phyloP scores from a whole-genome alignment of 2,888 invertebrate species.

The Thumatha senex region DNA sequence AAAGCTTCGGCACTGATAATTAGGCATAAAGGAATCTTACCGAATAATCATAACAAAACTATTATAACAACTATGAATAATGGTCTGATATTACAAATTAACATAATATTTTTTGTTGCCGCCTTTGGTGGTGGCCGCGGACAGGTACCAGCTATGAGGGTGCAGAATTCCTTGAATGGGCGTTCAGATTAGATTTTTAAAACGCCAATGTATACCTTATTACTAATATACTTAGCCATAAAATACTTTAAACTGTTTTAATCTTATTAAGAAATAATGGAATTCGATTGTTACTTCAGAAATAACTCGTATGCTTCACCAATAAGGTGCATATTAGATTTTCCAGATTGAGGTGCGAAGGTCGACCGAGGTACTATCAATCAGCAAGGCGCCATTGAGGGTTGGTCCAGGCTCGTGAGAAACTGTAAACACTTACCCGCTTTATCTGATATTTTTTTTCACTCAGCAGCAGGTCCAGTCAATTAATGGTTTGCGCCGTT shows the following conservation, averaged over 20 bases:
- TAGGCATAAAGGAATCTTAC: slow-evolving; percentile 63
- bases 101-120: slow-evolving; percentile 79
- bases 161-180: slow-evolving; percentile 82
- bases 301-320: slow-evolving; percentile 29
- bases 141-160: slow-evolving; percentile 81
- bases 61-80: slow-evolving; percentile 79
- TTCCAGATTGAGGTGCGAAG: slow-evolving; percentile 60
- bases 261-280: slow-evolving; percentile 40
- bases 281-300: slow-evolving; percentile 17
- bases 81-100: slow-evolving; percentile 76
- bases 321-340: slow-evolving; percentile 42
- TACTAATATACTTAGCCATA: slow-evolving; percentile 10
- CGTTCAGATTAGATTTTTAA: slow-evolving; percentile 40
- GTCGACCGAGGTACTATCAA: slow-evolving; percentile 76
- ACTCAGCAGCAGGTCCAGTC: slow-evolving; percentile 77
- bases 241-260: slow-evolving; percentile 24
- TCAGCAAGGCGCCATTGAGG: slow-evolving; percentile 83
- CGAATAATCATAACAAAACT: slow-evolving; percentile 80
- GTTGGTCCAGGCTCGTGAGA: slow-evolving; percentile 80
- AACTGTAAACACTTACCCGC: slow-evolving; percentile 82
- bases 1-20: slow-evolving; percentile 55
- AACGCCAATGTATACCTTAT: slow-evolving; percentile 35
- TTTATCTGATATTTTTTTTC: slow-evolving; percentile 82
- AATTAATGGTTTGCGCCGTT: slow-evolving; percentile 82
- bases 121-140: slow-evolving; percentile 79